phyloP scores from a whole-genome alignment of 2,797 vertebrate genomes.

The Oreochromis mossambicus region DNA sequence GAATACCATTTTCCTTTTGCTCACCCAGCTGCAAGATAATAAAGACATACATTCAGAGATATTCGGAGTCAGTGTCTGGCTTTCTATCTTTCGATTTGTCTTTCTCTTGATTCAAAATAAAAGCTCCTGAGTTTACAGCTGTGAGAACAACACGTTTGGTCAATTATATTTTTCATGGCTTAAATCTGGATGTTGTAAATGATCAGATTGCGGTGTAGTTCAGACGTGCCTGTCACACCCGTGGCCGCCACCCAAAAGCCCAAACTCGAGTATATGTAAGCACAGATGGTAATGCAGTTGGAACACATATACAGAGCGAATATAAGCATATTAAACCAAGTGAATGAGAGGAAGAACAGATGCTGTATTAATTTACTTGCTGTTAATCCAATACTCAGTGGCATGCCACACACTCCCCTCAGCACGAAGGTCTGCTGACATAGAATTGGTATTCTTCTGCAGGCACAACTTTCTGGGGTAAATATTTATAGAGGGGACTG shows the following conservation, averaged over 20 bases:
- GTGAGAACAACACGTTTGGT: background rate
- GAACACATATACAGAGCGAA: slow-evolving; percentile 35
- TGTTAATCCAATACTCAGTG: slow-evolving; percentile 64
- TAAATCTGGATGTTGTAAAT: slow-evolving; percentile 6
- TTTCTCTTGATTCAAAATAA: background rate
- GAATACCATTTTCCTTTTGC: background rate
- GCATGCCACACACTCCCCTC: slow-evolving; percentile 48
- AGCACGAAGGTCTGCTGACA: slow-evolving; percentile 57
- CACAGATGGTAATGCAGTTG: slow-evolving; percentile 54
- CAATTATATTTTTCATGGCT: background rate
- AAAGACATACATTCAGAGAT: background rate
- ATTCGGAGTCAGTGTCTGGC: background rate
- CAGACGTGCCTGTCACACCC: background rate
- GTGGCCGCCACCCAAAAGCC: slow-evolving; percentile 1
- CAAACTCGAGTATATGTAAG: background rate
- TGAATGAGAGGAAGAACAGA: slow-evolving; percentile 63
- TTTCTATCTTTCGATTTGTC: background rate
- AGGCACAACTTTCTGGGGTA: slow-evolving; percentile 61
- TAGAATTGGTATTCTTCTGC: slow-evolving; percentile 73
- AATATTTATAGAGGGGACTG: slow-evolving; percentile 80
- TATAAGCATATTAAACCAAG: slow-evolving; percentile 60
- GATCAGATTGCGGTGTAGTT: background rate
- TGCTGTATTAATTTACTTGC: slow-evolving; percentile 69
- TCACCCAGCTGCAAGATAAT: background rate
- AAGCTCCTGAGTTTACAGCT: background rate